Evolutionary conservation across 2,797 vertebrate genomes (phyloP), one percentile per base, ranked within the genome.

Genomic region (Rhinogobio ventralis): DNA sequence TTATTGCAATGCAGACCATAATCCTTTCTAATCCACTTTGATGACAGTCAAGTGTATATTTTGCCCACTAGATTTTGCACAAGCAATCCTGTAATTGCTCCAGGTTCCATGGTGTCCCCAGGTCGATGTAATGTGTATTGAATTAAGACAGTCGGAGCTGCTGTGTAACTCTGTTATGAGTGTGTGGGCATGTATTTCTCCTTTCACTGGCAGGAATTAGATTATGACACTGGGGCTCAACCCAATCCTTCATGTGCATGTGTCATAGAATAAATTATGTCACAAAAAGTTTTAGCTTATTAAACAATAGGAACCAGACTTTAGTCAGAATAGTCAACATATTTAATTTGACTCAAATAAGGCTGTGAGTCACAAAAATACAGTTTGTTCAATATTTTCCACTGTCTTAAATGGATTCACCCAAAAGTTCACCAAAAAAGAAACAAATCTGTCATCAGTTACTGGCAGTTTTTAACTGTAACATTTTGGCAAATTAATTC

Each of bases 171-270:
- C 80, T 79, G 71, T 86, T 86, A 88, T 85, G 73, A 60, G 60
- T 86, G 87, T 60, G 76, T 84, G 66, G 64, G 73, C 73, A 85
- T 75, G 79, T 79, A 71, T 83, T 88, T 84, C 79, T 78, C 74
- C 75, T 79, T 67, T 81, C 53, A 69, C 42, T 73, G 75, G 60
- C 23, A 60, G 28, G 30, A 86, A 88, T 88, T 81, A 66, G 60
- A 86, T 86, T 85, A 85, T 33, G 10, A 73, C 87, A 69, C 25
- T 62, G 46, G 85, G 68, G 19, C 80, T 2, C 5, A 2, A 73
- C 55, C n/a, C 55, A 81, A 51, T 87, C 55, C 42, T 82, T 72
- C 76, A 82, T 57, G 60, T 76, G 33, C 81, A 75, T 67, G 33
- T 83, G 62, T 68, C 62, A 77, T 15, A 69, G 2, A 77, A 77